Conservation (phyloP, 2,888 invertebrate species). For the Bugula neritina region DNA sequence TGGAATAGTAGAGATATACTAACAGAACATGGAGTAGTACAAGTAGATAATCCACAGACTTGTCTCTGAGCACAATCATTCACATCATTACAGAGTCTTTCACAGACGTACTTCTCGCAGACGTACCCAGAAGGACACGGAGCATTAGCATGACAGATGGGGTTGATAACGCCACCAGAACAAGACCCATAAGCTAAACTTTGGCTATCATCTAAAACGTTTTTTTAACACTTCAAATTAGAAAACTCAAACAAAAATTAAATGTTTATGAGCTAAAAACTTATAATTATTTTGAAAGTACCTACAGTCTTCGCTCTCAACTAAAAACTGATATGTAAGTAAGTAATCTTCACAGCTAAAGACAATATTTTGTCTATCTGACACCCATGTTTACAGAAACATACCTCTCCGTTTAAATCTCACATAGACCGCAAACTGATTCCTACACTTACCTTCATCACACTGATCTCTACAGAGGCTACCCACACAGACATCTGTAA, state of each 20-base stretch:
- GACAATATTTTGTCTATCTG: too few relatives aligned
- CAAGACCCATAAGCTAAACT: neutral
- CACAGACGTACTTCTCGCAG: conserved; percentile 10
- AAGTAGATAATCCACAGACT: neutral
- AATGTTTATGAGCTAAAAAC: too few relatives aligned
- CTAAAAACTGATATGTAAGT: too few relatives aligned
- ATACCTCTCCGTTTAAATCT: too few relatives aligned
- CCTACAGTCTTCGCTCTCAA: too few relatives aligned
- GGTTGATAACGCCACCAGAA: conserved; percentile 4
- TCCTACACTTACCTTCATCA: conserved; percentile 7
- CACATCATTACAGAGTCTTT: conserved; percentile 8
- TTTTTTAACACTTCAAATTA: too few relatives aligned
- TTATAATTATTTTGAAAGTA: too few relatives aligned
- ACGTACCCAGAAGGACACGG: neutral
- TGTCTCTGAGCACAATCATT: neutral
- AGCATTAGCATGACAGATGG: neutral
- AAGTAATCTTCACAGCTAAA: too few relatives aligned
- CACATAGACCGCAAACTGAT: too few relatives aligned
- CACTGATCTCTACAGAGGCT: conserved; percentile 9
- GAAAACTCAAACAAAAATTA: too few relatives aligned
- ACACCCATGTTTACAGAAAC: too few relatives aligned
- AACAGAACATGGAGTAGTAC: neutral
- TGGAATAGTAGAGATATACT: too few relatives aligned
- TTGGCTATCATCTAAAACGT: neutral
- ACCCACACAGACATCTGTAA: neutral